These are phyloP conservation scores for Bovichtus variegatus DNA, from an alignment of 2,797 vertebrate genomes.

Conservation along the genomic window DNA sequence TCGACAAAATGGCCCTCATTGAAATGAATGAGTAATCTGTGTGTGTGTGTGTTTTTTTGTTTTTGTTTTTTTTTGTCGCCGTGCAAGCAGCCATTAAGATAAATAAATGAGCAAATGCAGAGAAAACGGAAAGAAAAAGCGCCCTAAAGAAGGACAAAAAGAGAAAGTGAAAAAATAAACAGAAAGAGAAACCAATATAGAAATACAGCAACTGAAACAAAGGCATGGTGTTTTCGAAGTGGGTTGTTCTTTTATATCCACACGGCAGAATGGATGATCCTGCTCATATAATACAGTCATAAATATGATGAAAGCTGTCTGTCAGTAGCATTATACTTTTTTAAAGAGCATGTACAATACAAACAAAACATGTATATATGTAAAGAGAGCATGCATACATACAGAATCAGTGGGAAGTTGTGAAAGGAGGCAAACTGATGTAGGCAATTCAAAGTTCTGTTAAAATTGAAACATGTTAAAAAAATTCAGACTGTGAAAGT, in stretches of 20 bases:
- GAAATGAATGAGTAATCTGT: neutral
- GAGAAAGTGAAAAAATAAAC: neutral
- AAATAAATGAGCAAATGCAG: neutral
- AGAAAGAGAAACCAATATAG: neutral
- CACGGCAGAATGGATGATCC: neutral
- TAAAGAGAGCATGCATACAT: too few relatives aligned
- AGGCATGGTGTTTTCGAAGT: neutral
- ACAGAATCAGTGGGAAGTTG: neutral
- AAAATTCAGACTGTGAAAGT: too few relatives aligned
- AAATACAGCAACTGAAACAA: neutral
- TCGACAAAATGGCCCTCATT: neutral
- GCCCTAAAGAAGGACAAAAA: too few relatives aligned
- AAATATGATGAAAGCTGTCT: neutral
- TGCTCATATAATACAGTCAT: neutral
- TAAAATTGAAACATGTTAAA: slow-evolving; percentile 1
- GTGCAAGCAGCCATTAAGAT: neutral
- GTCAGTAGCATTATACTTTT: neutral
- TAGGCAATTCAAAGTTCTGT: neutral
- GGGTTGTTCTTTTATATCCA: neutral
- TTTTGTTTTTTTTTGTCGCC: too few relatives aligned
- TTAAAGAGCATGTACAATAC: too few relatives aligned
- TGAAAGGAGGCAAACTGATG: neutral
- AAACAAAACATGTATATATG: neutral
- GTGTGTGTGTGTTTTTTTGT: too few relatives aligned
- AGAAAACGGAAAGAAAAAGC: neutral